A percentile compares a stretch with the other conserved stretches of the same genome.
These are phyloP conservation scores for Cecropterus lyciades DNA, from an alignment of 1,140 invertebrate species.

Conservation along the genomic window DNA sequence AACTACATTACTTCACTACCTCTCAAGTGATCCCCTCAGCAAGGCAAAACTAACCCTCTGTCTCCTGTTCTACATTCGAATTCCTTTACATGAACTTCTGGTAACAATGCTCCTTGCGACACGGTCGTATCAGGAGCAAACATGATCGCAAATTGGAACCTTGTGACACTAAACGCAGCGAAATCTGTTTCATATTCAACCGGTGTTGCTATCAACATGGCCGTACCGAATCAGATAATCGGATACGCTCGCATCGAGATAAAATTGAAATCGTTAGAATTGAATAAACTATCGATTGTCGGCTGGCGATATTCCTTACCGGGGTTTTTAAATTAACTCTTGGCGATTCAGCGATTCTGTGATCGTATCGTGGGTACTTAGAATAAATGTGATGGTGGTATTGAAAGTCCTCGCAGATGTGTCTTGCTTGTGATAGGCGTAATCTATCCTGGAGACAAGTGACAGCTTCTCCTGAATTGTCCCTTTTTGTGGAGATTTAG, in stretches of 20 bases:
- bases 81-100: constrained; percentile 10
- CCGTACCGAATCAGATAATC: constrained; percentile 62
- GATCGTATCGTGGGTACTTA: constrained; percentile 40
- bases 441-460: constrained; percentile 26
- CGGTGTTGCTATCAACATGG: constrained; percentile 57
- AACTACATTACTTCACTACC: constrained; percentile 35
- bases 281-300: constrained; percentile 65
- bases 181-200: constrained; percentile 65
- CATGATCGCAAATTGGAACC: constrained; percentile 61
- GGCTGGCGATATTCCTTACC: constrained; percentile 52
- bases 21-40: constrained; percentile 14
- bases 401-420: constrained; percentile 31
- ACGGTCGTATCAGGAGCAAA: constrained; percentile 52
- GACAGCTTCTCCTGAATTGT: constrained; percentile 25
- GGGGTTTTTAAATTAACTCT: constrained; percentile 64
- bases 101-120: constrained; percentile 35
- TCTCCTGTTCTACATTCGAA: constrained; percentile 12
- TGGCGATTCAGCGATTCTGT: constrained; percentile 39
- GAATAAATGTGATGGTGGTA: constrained; percentile 42
- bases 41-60: constrained; percentile 24
- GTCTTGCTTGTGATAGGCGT: constrained; percentile 26
- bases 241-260: constrained; percentile 57
- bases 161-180: constrained; percentile 51
- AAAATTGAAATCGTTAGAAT: constrained; percentile 75
- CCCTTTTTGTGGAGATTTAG: constrained; percentile 33